Percentiles rank a stretch among this genome's conserved stretches.
These are phyloP conservation scores for Nipponia nippon DNA, from an alignment of 2,113 vertebrate species.

Conservation along the genomic window DNA sequence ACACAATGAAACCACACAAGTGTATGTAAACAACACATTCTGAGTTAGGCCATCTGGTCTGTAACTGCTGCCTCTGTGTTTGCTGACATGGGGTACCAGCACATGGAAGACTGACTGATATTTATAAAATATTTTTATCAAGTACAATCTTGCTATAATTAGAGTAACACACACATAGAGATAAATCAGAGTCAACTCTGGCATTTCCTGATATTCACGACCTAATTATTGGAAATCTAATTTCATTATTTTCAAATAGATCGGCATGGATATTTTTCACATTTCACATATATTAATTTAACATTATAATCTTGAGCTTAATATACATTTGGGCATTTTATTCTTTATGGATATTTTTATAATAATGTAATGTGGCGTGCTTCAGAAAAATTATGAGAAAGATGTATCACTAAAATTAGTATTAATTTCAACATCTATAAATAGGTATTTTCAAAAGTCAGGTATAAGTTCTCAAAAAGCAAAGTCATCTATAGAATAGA, in stretches of 20 bases:
- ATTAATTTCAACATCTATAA: neutral
- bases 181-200: neutral
- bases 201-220: neutral
- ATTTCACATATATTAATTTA: neutral
- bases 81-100: neutral
- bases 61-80: neutral
- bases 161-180: neutral
- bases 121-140: slow-evolving; percentile 47
- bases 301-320: neutral
- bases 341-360: neutral
- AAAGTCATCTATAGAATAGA: neutral
- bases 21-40: slow-evolving; percentile 9
- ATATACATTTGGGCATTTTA: neutral
- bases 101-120: neutral
- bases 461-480: neutral
- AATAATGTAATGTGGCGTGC: neutral
- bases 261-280: neutral
- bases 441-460: neutral
- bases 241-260: neutral
- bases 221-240: neutral
- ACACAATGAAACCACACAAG: neutral
- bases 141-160: slow-evolving; percentile 21
- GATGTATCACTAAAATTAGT: neutral
- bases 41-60: slow-evolving; percentile 12
- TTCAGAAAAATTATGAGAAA: neutral